Evolutionary conservation across 2,113 vertebrate genomes (phyloP), one percentile per base, ranked within the genome.

Genomic region (Menura novaehollandiae): DNA sequence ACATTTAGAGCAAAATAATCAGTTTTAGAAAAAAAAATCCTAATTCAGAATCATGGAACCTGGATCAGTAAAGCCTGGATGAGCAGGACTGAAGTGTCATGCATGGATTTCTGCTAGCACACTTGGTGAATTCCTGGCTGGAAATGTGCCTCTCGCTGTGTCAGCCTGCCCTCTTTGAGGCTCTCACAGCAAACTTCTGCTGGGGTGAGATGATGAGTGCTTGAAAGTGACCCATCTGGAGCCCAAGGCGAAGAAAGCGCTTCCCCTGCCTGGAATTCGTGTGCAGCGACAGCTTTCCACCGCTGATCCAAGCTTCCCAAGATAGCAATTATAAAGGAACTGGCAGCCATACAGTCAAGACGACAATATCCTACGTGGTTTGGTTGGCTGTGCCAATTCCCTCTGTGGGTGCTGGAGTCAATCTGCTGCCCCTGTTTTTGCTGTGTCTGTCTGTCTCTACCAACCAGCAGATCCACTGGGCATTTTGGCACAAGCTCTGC

Each of bases 401-500:
- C 74, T 88, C 63, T 76, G 11, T 46, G 55, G 63, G 41, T 3
- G 8, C 33, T 63, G 55, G 51, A 90, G 71, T 58, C 91, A 82
- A 78, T 41, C 39, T 6, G 37, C 19, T 86, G 95, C 69, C 83
- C 46, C 66, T 6, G 1, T 75, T 63, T 67, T 7, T 52, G 56
- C 60, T 44, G 10, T 26, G 26, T 47, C 82, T 84, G 27, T 8
- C 16, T 52, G 71, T 39, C 49, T 66, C 95, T 83, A 74, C 53
- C 82, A 91, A 85, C 80, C 56, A 56, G 60, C 75, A 95, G 93
- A 92, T 78, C 84, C 91, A 68, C 19, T 28, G 37, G 89, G 91
- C 93, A 64, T 93, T 97, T 96, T 98, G 96, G 96, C 97, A 98
- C 68, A 5, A 41, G 66, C 51, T 87, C 28, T 24, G 4, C 55